Percentiles rank a stretch among this genome's conserved stretches.
Evolutionary conservation across 2,797 vertebrate species (phyloP).

Genomic region (Xerus rutilus): DNA sequence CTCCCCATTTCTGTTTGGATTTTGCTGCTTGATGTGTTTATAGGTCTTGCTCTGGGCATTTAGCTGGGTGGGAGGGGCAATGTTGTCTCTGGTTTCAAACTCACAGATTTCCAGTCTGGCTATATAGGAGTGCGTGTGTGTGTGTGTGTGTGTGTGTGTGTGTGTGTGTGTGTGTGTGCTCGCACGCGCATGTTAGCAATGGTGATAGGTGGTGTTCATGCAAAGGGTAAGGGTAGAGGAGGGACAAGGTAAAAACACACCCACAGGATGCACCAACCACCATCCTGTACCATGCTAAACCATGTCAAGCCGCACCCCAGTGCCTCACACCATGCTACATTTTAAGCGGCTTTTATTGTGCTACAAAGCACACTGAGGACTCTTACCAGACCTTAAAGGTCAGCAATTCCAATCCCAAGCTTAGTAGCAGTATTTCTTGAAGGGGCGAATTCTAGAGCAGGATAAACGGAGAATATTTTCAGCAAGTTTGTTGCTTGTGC

Average conservation of each 20-base stretch:
- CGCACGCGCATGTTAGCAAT: not conserved
- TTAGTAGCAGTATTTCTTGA: not conserved
- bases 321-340: accelerated
- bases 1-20: slow-evolving; percentile 11
- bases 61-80: accelerated
- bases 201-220: not conserved
- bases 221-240: accelerated
- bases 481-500: not conserved
- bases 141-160: not conserved
- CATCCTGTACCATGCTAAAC: not conserved
- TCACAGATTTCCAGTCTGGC: not conserved
- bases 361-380: too few species aligned
- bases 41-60: not conserved
- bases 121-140: not conserved
- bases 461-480: slow-evolving; percentile 56
- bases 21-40: not conserved
- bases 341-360: not conserved
- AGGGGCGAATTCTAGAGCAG: slow-evolving; percentile 20
- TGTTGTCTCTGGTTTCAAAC: not conserved
- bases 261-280: accelerated
- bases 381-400: not conserved
- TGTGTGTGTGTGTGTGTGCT: too few species aligned
- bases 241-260: not conserved
- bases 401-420: not conserved
- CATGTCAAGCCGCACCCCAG: accelerated